Base-by-base conservation (phyloP, 2,113 vertebrate genomes). In the Pseudorhombus dupliciocellatus region DNA sequence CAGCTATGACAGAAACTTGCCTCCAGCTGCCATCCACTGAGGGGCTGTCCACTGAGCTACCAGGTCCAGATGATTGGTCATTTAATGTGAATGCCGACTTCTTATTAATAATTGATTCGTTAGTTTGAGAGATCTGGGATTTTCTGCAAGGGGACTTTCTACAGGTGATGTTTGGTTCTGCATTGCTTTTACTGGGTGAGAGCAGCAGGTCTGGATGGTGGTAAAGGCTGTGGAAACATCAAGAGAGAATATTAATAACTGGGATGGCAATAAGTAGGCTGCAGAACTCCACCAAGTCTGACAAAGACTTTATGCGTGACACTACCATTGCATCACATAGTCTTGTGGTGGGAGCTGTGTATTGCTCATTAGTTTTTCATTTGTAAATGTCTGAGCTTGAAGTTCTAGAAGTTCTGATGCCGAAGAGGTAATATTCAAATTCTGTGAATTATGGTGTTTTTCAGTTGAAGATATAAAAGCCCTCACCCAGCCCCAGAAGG, bases 131-230 rank as follows among this genome's bases (percentile, higher is more conserved):
- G 25, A 66, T 75, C 0, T 24, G 64, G 0, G 83, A 74, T 21
- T 62, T 87, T 40, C 60, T 78, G 60, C 91, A 86, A 51, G 95
- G 67, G 58, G 94, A 94, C 75, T 93, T 96, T 30, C 93, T 75
- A 70, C 90, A 86, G 73, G 92, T 91, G 79, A 94, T 90, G 21
- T 97, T 95, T 0, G 93, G 73, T 8, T 92, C 91, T 20, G 75
- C 18, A 1, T 88, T 80, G 50, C 92, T 1, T 24, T 93, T 94
- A 73, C 92, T 94, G 40, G 59, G 69, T 1, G 85, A 92, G 62
- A 44, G 83, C 75, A 92, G 90, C 73, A 82, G 11, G 79, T 92
- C 88, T 9, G 87, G 90, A 56, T 94, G 91, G 71, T 88, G 68
- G 86, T 87, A 84, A 22, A 94, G 89, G 5, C 92, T 94, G 85